These are phyloP conservation scores for Loriculus beryllinus DNA, from an alignment of 2,797 vertebrate species.

Conservation along the genomic window DNA sequence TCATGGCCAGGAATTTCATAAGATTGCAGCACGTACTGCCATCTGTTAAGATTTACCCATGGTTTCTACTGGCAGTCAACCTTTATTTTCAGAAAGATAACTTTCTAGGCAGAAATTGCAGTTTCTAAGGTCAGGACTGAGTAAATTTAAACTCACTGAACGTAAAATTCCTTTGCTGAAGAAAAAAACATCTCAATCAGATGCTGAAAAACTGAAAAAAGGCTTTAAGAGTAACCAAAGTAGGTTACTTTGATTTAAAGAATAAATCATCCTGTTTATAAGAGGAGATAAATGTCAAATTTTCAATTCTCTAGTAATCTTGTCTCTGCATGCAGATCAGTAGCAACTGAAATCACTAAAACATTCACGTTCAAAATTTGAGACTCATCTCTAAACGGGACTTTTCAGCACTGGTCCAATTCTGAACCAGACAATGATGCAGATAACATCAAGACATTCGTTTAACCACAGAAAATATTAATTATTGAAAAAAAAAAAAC, in stretches of 20 bases:
- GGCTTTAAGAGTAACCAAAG: not conserved
- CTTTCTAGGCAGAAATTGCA: not conserved
- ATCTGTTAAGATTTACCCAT: constrained; percentile 34
- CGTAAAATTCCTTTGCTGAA: not conserved
- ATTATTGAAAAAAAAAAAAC: not conserved
- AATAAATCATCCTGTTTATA: constrained; percentile 33
- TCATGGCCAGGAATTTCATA: not conserved
- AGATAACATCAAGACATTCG: not conserved
- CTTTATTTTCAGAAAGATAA: not conserved
- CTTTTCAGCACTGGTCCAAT: not conserved
- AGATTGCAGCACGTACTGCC: not conserved
- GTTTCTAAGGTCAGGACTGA: constrained; percentile 11
- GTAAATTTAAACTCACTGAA: not conserved
- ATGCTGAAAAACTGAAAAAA: not conserved
- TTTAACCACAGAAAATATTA: not conserved
- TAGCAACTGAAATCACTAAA: constrained; percentile 9
- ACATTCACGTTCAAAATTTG: not conserved
- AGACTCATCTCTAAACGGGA: not conserved
- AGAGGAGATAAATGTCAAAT: constrained; percentile 30
- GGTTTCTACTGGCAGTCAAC: not conserved
- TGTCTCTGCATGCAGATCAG: constrained; percentile 15
- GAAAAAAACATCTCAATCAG: not conserved
- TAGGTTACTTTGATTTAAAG: constrained; percentile 30
- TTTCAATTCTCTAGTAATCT: constrained; percentile 23
- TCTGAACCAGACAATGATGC: not conserved